Conservation (phyloP, 2,888 invertebrate genomes). For the Ectemnius continuus region DNA sequence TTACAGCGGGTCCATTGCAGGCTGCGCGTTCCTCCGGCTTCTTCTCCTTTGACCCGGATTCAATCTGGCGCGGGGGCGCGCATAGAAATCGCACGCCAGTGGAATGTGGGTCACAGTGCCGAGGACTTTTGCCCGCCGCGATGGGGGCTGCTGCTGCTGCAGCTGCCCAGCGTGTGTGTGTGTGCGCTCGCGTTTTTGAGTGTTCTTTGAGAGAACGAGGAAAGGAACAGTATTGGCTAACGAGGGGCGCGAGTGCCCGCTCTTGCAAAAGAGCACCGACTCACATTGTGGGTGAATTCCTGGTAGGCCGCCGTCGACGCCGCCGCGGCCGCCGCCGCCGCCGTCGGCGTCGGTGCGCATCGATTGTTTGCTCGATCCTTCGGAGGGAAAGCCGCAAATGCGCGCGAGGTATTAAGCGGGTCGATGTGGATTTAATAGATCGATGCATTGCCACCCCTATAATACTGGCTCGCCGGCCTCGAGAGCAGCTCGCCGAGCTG, state of each 20-base stretch:
- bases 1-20: slow-evolving; percentile 19
- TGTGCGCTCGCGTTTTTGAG: slow-evolving; percentile 37
- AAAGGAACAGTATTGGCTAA: slow-evolving; percentile 51
- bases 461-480: neutral
- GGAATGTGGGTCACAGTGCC: slow-evolving; percentile 49
- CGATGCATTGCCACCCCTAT: neutral
- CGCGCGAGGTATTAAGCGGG: slow-evolving; percentile 1
- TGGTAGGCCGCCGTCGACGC: neutral
- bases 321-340: too few species aligned
- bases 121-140: slow-evolving; percentile 38
- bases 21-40: slow-evolving; percentile 18
- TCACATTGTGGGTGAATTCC: neutral
- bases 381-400: neutral
- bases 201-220: slow-evolving; percentile 36
- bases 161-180: too few species aligned
- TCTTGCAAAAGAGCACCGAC: slow-evolving; percentile 6
- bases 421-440: slow-evolving; percentile 8
- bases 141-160: slow-evolving; percentile 26
- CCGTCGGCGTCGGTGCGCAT: neutral
- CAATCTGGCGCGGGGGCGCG: slow-evolving; percentile 22
- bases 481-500: neutral
- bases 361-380: slow-evolving; percentile 1
- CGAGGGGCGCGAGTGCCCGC: slow-evolving; percentile 19
- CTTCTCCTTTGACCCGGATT: slow-evolving; percentile 32
- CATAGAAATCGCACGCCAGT: slow-evolving; percentile 33